phyloP scores from a whole-genome alignment of 2,797 vertebrate species.

The Ambastaia sidthimunki region DNA sequence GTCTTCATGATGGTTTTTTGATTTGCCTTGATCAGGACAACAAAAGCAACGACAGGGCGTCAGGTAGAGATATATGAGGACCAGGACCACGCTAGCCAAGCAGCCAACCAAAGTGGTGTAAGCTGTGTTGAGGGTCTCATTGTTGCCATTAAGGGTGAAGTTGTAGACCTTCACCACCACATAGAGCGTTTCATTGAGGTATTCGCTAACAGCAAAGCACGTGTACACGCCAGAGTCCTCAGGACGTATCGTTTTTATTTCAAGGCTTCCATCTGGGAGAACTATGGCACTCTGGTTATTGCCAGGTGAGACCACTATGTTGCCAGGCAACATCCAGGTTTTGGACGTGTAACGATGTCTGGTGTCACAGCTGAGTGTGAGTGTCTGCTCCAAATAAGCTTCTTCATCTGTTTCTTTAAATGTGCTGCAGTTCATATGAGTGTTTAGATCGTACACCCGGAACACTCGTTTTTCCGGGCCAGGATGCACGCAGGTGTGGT shows the following conservation, averaged over 20 bases:
- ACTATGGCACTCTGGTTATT: constrained; percentile 80
- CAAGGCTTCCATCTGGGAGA: constrained; percentile 82
- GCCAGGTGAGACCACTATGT: constrained; percentile 74
- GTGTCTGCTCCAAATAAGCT: constrained; percentile 83
- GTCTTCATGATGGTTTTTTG: constrained; percentile 83
- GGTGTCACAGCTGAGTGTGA: constrained; percentile 87
- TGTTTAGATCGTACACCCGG: constrained; percentile 78
- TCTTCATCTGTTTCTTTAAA: constrained; percentile 85
- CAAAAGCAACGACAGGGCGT: constrained; percentile 96
- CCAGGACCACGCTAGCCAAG: constrained; percentile 92
- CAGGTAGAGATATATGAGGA: constrained; percentile 96
- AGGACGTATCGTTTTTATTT: constrained; percentile 75
- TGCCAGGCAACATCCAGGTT: constrained; percentile 86
- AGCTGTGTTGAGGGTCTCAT: constrained; percentile 92
- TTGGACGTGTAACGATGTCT: constrained; percentile 81
- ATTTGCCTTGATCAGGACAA: constrained; percentile 79
- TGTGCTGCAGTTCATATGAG: constrained; percentile 88
- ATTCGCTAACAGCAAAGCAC: constrained; percentile 85
- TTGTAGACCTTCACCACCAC: constrained; percentile 92
- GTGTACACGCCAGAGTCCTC: constrained; percentile 92
- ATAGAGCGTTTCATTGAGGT: constrained; percentile 92
- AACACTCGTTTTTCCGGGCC: constrained; percentile 69
- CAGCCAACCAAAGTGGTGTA: constrained; percentile 97
- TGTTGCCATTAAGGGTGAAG: constrained; percentile 82
- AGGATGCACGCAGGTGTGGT: constrained; percentile 80